phyloP scores from a whole-genome alignment of 1,140 invertebrate genomes.

The Cecropterus lyciades region DNA sequence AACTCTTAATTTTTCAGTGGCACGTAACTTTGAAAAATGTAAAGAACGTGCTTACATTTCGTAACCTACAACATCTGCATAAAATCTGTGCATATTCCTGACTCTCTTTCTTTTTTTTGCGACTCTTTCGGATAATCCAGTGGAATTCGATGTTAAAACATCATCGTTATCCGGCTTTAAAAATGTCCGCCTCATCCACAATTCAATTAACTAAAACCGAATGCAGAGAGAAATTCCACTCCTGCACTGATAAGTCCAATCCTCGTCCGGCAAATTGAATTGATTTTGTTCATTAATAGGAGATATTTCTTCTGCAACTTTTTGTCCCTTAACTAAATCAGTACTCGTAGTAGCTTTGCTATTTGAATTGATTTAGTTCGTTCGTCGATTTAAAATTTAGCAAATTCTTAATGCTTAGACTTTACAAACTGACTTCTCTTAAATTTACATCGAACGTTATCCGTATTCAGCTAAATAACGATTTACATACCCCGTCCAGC shows the following conservation, averaged over 20 bases:
- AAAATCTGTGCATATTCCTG: too few relatives aligned
- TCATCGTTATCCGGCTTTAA: neutral
- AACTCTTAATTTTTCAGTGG: too few relatives aligned
- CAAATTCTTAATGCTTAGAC: neutral
- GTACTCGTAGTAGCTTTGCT: conserved; percentile 14
- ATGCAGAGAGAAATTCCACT: conserved; percentile 31
- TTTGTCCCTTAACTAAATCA: conserved; percentile 28
- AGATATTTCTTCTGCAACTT: conserved; percentile 31
- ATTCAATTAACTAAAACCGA: conserved; percentile 36
- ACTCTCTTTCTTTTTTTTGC: too few relatives aligned
- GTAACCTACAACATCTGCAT: too few relatives aligned
- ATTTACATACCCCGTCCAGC: too few relatives aligned
- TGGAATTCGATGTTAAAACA: neutral
- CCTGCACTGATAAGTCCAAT: conserved; percentile 31
- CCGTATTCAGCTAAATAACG: too few relatives aligned
- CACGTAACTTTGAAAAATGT: too few relatives aligned
- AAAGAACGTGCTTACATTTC: too few relatives aligned
- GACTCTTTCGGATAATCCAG: too few relatives aligned
- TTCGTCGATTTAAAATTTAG: conserved; percentile 6
- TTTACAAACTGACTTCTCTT: neutral
- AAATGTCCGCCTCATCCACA: conserved; percentile 22
- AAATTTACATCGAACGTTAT: neutral
- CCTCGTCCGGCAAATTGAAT: conserved; percentile 34
- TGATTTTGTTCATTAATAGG: conserved; percentile 37
- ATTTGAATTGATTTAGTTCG: conserved; percentile 23